phyloP scores from a whole-genome alignment of 2,797 vertebrate genomes.

The Gymnoscopelus braueri region DNA sequence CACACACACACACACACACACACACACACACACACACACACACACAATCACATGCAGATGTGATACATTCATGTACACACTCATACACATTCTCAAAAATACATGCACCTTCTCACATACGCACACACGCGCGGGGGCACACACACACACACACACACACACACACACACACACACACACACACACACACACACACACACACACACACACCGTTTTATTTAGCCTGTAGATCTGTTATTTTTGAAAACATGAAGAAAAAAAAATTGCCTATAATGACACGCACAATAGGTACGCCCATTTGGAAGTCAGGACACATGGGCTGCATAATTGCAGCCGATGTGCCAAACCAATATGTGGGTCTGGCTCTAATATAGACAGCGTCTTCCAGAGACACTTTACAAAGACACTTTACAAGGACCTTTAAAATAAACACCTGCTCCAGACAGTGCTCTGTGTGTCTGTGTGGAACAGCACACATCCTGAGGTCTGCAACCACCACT shows the following conservation, averaged over 20 bases:
- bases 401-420: constrained; percentile 58
- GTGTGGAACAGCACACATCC: constrained; percentile 12
- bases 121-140: background rate
- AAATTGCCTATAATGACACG: too few species aligned
- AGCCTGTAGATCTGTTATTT: too few species aligned
- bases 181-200: constrained; percentile 8
- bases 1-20: background rate
- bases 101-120: too few species aligned
- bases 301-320: too few species aligned
- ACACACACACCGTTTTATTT: background rate
- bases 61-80: background rate
- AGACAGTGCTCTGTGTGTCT: background rate
- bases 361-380: constrained; percentile 9
- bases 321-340: too few species aligned
- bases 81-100: background rate
- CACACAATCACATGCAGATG: background rate
- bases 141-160: constrained; percentile 9
- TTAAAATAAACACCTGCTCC: constrained; percentile 74
- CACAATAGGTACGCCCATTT: too few species aligned
- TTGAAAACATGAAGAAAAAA: too few species aligned
- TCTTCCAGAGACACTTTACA: constrained; percentile 56
- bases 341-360: too few species aligned
- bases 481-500: constrained; percentile 13
- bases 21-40: background rate
- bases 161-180: constrained; percentile 4